These are phyloP conservation scores for Galago senegalensis DNA, from an alignment of 2,797 vertebrate genomes.

Conservation along the genomic window DNA sequence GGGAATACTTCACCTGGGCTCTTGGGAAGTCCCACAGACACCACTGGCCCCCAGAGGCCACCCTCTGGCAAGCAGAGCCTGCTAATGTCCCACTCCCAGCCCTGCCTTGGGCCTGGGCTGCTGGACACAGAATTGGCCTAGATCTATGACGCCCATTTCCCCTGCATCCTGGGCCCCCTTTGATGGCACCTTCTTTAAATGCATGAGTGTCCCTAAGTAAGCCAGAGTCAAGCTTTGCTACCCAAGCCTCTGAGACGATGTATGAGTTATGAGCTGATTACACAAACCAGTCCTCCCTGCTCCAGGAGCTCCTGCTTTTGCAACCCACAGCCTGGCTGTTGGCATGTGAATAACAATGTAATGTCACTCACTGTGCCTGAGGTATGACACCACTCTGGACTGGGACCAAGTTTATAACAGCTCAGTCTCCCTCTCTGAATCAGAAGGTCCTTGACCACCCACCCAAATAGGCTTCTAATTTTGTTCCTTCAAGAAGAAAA, in stretches of 20 bases:
- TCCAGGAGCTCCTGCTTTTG: background rate
- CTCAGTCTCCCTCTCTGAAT: background rate
- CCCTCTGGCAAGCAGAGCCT: background rate
- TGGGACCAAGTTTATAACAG: rapidly evolving
- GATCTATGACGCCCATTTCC: background rate
- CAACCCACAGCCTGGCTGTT: background rate
- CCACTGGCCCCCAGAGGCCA: background rate
- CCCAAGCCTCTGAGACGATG: background rate
- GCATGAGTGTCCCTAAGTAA: background rate
- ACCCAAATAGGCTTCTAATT: background rate
- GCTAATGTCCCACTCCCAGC: background rate
- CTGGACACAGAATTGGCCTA: background rate
- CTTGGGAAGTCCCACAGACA: background rate
- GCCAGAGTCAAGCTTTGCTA: background rate
- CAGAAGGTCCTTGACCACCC: background rate
- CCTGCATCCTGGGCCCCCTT: rapidly evolving
- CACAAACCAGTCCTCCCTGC: background rate
- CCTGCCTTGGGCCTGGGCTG: background rate
- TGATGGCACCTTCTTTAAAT: background rate
- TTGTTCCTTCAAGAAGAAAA: background rate
- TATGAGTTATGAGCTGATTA: background rate
- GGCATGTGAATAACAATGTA: rapidly evolving
- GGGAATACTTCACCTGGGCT: background rate
- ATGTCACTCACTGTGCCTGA: rapidly evolving
- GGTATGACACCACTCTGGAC: background rate